Base-by-base conservation (phyloP, 2,797 vertebrate species). In the Pteropus rufus region DNA sequence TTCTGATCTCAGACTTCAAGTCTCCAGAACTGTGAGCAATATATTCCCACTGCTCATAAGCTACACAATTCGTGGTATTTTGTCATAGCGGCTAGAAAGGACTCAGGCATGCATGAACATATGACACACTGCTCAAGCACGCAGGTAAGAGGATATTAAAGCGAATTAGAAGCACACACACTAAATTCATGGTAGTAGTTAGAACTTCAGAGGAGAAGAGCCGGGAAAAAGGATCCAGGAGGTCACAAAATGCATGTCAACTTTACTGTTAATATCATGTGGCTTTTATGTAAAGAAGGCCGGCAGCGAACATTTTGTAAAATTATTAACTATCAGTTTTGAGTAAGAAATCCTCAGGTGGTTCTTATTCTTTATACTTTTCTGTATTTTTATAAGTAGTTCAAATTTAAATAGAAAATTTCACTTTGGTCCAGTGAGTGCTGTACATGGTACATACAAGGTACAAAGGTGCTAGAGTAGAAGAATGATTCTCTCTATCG, bases 251-350 rank as follows among this genome's bases (percentile, higher is more conserved):
- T 3, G 0, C 8, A 21, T 15, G 19, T 23, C 24, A 36, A 58
- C 15, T 31, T 41, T 36, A 36, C 15, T 16, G 11, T 46, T 83
- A 64, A 41, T 7, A 65, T 65, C 77, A 19, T 82, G 65, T 24
- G 70, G 85, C 11, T 91, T 89, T 85, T 80, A 36, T 67, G 24
- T 60, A 75, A 92, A 83, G 65, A 46, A 87, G 23, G 4, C 12
- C 64, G 7, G 9, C 87, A 69, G 58, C 34, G 44, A n/a, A 36
- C 21, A 79, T 34, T 65, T 29, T 82, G 16, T 65, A 62, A 84
- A 87, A 83, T 46, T n/a, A 7, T 72, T 39, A 76, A 31, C 65
- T 52, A 73, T 39, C 23, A 70, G 14, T 93, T 70, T 82, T 1
- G 23, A 9, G 3, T 44, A 69, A 29, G 10, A 34, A 67, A 92